phyloP scores from a whole-genome alignment of 2,113 vertebrate genomes.

The Corydoras sp. region DNA sequence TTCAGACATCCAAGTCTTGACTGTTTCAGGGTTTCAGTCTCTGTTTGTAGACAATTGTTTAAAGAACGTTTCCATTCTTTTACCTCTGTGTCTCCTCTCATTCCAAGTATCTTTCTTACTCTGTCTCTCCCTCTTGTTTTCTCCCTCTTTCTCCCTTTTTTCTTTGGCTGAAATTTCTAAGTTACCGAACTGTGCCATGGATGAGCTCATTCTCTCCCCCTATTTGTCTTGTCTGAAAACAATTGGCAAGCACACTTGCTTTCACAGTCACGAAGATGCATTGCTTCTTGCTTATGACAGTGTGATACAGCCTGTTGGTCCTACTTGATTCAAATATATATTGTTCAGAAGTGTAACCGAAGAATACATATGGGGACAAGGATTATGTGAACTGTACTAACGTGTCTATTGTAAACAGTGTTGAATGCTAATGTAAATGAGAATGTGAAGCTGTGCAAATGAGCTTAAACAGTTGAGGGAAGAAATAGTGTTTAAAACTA shows the following conservation, averaged over 20 bases:
- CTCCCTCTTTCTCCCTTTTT: background rate
- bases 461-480: too few species aligned
- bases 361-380: too few species aligned
- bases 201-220: background rate
- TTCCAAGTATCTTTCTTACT: background rate
- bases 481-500: too few species aligned
- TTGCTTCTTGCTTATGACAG: background rate
- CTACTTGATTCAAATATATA: background rate
- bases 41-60: slow-evolving; percentile 7
- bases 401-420: too few species aligned
- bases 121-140: background rate
- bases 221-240: slow-evolving; percentile 4
- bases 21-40: background rate
- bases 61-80: background rate
- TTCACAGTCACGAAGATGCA: slow-evolving; percentile 14
- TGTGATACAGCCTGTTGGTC: background rate
- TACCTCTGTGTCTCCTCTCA: background rate
- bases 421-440: too few species aligned
- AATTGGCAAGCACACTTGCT: background rate
- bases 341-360: too few species aligned
- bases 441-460: too few species aligned
- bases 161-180: slow-evolving; percentile 1
- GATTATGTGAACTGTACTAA: too few species aligned
- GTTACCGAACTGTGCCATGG: background rate
- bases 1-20: background rate